A percentile compares a stretch with the other conserved stretches of the same genome.
Conservation (phyloP, 2,113 vertebrate genomes). For the Petromus typicus region DNA sequence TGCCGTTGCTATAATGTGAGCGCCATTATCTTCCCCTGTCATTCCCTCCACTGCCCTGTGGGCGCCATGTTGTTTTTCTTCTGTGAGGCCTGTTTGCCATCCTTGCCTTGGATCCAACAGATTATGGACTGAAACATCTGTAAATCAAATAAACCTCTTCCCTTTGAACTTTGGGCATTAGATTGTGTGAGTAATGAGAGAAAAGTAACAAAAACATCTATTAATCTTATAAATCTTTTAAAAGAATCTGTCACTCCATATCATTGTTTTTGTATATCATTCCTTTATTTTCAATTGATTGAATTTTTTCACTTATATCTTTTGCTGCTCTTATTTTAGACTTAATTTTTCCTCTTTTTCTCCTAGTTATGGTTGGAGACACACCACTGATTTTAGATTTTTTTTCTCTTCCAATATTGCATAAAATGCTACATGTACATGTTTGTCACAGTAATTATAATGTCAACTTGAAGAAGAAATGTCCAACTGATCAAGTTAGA, state of each 20-base stretch:
- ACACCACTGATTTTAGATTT: not conserved
- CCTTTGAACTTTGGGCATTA: too few relatives aligned
- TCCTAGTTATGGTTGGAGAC: not conserved
- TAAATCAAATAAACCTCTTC: too few relatives aligned
- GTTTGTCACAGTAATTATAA: not conserved
- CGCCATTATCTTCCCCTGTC: too few relatives aligned
- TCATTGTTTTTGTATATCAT: not conserved
- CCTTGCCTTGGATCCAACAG: too few relatives aligned
- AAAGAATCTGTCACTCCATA: not conserved
- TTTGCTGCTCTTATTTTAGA: not conserved
- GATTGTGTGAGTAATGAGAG: too few relatives aligned
- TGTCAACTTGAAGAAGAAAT: not conserved
- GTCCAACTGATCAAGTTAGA: not conserved
- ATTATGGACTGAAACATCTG: too few relatives aligned
- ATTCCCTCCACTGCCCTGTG: too few relatives aligned
- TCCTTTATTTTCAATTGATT: not conserved
- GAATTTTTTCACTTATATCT: not conserved
- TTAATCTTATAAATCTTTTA: not conserved
- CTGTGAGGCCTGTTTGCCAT: too few relatives aligned
- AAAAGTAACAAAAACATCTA: too few relatives aligned
- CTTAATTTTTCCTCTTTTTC: not conserved
- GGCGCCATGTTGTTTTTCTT: too few relatives aligned
- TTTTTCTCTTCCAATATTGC: not conserved
- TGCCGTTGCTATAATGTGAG: too few relatives aligned
- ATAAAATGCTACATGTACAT: not conserved